Base-by-base conservation (phyloP, 2,113 vertebrate species). In the Perca schrenkii region DNA sequence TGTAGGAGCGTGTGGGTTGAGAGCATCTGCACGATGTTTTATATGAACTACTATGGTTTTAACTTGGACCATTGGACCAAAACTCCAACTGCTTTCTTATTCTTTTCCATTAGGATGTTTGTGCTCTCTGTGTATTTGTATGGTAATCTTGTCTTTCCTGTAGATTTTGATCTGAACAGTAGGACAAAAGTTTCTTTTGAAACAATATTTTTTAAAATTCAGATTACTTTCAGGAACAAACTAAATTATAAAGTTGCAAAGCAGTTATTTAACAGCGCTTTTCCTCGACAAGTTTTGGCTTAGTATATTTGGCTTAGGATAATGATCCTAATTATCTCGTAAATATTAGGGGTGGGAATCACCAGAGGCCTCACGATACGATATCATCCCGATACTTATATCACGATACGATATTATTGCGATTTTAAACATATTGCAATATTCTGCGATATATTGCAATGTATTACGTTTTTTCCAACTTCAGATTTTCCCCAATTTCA, bases 11-110 rank as follows among this genome's bases (percentile, higher is more conserved):
- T 79, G 72, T 77, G 58, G 66, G 74, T 25, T 62, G 36, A 83
- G n/a, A 74, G 53, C 58, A 83, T 66, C 63, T 62, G 76, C 54
- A 72, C 60, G 53, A 64, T 56, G 70, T 76, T 85, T 86, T 52
- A 78, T 69, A 56, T 63, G 6, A 80, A 71, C 21, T 54, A 46
- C 54, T 31, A 40, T 62, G 77, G 63, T 71, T 77, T 73, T 75
- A 54, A 77, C 31, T 74, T 71, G 28, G 47, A 66, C 53, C 57
- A 68, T 11, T 84, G 74, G 47, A 77, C 54, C 56, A 69, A 63
- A 57, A 63, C 21, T 56, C 56, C 25, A 63, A 34, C 36, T 28
- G 19, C 40, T n/a, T 47, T 22, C 17, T 61, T 31, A 25, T 49
- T 22, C 49, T 22, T 34, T 49, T 22, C 49, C n/a, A 22, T n/a